Conservation (phyloP, 1,140 invertebrate genomes). For the Zaprionus davidi region DNA sequence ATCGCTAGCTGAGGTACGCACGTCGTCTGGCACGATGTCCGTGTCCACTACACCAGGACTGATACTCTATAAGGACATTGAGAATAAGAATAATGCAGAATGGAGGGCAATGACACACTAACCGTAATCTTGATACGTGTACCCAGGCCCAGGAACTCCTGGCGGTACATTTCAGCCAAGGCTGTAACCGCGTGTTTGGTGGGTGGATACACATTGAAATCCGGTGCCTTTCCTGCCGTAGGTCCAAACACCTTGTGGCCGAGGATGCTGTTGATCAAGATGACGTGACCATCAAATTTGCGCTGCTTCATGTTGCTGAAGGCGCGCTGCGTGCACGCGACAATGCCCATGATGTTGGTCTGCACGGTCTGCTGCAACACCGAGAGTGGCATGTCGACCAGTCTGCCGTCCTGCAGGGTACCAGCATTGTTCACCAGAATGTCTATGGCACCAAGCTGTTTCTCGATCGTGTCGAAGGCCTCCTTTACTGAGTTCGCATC, state of each 20-base stretch:
- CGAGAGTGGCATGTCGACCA: slow-evolving; percentile 74
- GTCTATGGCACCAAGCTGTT: slow-evolving; percentile 87
- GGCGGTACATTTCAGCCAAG: slow-evolving; percentile 87
- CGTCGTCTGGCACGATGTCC: slow-evolving; percentile 84
- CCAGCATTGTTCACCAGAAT: slow-evolving; percentile 92
- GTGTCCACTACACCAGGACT: slow-evolving; percentile 87
- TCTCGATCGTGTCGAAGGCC: slow-evolving; percentile 88
- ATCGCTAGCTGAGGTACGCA: slow-evolving; percentile 29
- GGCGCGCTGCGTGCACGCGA: slow-evolving; percentile 88
- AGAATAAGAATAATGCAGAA: slow-evolving; percentile 64
- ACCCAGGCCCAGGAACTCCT: slow-evolving; percentile 87
- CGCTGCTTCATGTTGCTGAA: slow-evolving; percentile 88
- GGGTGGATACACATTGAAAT: slow-evolving; percentile 86
- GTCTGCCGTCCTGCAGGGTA: slow-evolving; percentile 79
- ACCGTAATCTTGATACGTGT: slow-evolving; percentile 89
- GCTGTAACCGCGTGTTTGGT: slow-evolving; percentile 90
- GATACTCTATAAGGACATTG: slow-evolving; percentile 84
- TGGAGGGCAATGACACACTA: slow-evolving; percentile 23
- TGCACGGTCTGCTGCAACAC: slow-evolving; percentile 86
- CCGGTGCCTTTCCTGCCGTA: slow-evolving; percentile 63
- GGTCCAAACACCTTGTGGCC: slow-evolving; percentile 85
- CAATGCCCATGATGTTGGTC: slow-evolving; percentile 89
- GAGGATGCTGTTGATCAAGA: slow-evolving; percentile 88
- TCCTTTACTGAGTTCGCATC: slow-evolving; percentile 87
- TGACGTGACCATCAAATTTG: slow-evolving; percentile 88